phyloP scores from a whole-genome alignment of 2,113 vertebrate species.

The Lamprotornis superbus region DNA sequence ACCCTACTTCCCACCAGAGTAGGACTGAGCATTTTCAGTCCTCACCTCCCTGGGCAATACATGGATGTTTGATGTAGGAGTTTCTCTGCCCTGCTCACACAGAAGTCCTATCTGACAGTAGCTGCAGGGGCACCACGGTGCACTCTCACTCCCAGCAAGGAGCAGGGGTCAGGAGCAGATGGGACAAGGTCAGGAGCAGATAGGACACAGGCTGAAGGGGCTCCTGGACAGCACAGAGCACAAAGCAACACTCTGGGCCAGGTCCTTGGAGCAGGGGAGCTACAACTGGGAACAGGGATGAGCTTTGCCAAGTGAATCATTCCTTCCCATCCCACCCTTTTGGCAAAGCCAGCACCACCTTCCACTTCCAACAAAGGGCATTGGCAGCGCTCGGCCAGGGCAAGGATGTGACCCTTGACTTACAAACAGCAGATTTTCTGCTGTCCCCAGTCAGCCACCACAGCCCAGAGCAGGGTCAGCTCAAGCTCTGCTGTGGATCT shows the following conservation, averaged over 20 bases:
- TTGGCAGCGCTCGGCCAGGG: neutral
- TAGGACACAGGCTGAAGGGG: neutral
- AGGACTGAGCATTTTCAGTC: rapidly evolving
- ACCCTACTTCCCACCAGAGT: neutral
- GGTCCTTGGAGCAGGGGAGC: neutral
- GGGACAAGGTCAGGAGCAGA: neutral
- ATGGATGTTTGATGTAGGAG: neutral
- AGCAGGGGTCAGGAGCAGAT: neutral
- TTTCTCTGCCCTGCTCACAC: neutral
- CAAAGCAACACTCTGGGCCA: neutral
- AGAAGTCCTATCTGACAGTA: neutral
- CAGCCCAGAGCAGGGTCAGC: neutral
- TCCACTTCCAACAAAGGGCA: conserved; percentile 45
- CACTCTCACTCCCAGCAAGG: neutral
- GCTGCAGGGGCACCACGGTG: neutral
- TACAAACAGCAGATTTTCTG: neutral
- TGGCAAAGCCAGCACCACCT: neutral
- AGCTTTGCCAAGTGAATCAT: conserved; percentile 34
- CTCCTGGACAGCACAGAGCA: neutral
- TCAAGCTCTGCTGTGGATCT: neutral
- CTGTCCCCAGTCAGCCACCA: neutral
- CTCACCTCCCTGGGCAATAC: neutral
- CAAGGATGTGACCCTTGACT: neutral
- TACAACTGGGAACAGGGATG: neutral
- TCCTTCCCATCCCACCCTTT: conserved; percentile 28